These are phyloP conservation scores for Drosophila mayaguana DNA, from an alignment of 2,888 invertebrate genomes.

Conservation along the genomic window DNA sequence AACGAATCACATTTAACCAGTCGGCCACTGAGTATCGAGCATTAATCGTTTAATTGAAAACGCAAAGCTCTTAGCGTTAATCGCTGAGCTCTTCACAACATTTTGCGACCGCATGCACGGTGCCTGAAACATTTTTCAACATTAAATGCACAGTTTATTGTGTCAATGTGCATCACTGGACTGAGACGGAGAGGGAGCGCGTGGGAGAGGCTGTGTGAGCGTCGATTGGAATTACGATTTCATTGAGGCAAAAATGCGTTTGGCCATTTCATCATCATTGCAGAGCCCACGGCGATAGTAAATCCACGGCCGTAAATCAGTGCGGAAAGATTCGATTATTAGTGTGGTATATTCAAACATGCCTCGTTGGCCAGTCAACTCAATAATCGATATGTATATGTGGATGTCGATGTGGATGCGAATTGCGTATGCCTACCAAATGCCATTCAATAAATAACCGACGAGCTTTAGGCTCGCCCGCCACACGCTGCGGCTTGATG, in stretches of 20 bases:
- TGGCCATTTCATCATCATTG: background rate
- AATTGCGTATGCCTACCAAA: slow-evolving; percentile 11
- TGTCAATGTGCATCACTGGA: background rate
- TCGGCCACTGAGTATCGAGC: background rate
- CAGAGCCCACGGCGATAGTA: background rate
- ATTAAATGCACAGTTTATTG: slow-evolving; percentile 12
- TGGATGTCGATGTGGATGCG: background rate
- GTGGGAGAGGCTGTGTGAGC: background rate
- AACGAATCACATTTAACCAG: background rate
- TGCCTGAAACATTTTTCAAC: background rate
- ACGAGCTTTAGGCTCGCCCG: background rate
- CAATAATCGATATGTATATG: slow-evolving; percentile 23
- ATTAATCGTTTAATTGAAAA: slow-evolving; percentile 4
- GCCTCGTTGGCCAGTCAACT: slow-evolving; percentile 11
- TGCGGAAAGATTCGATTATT: slow-evolving; percentile 27
- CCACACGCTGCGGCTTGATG: too few relatives aligned
- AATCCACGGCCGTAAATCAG: slow-evolving; percentile 23
- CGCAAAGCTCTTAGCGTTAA: background rate
- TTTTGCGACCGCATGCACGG: background rate
- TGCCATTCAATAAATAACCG: slow-evolving; percentile 21
- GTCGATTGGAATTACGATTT: slow-evolving; percentile 18
- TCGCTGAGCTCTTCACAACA: slow-evolving; percentile 4
- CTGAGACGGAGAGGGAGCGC: background rate
- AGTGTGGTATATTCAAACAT: slow-evolving; percentile 13
- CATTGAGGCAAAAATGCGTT: slow-evolving; percentile 37